Evolutionary conservation across 2,113 vertebrate genomes (phyloP), one percentile per base, ranked within the genome.

Genomic region (Myrmecophaga tridactyla): DNA sequence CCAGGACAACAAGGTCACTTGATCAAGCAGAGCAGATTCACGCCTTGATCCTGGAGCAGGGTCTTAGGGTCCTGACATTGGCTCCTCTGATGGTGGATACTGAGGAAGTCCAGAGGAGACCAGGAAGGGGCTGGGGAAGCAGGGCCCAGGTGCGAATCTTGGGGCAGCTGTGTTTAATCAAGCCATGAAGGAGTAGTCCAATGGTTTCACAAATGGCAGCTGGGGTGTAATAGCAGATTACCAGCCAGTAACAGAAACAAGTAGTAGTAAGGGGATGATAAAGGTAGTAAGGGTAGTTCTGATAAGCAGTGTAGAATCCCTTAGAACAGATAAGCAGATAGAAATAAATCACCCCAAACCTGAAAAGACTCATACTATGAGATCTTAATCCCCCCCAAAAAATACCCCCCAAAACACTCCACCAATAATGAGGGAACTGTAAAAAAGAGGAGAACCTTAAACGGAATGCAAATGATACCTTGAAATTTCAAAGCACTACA

Each of bases 401-500:
- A n/a, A n/a, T n/a, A n/a, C n/a, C n/a, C n/a, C n/a, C n/a, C n/a
- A 43, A 39, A 95, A 73, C 31, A 27, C 20, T 31, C 9, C 11
- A 34, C 27, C 13, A 4, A 29, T 73, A 67, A 58, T 90, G 31
- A 27, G 31, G 82, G 10, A 67, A 77, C 21, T 0, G 14, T 77
- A 17, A 27, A 89, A 89, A 77, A 65, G 31, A 86, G 39, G 18
- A 80, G 70, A 86, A 51, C 53, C 17, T 34, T 78, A 92, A 56
- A 87, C 34, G 89, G 60, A 67, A 85, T 95, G 41, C 76, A 93
- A 96, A 87, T 58, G 11, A 76, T 82, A 43, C 86, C 86, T 81
- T 89, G 53, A 95, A 96, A 97, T 93, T 94, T 94, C 31, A 95
- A 89, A 95, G 34, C 21, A 84, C 53, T 81, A 51, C 11, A 62